phyloP scores from a whole-genome alignment of 2,113 vertebrate species.

The Tragelaphus buxtoni region DNA sequence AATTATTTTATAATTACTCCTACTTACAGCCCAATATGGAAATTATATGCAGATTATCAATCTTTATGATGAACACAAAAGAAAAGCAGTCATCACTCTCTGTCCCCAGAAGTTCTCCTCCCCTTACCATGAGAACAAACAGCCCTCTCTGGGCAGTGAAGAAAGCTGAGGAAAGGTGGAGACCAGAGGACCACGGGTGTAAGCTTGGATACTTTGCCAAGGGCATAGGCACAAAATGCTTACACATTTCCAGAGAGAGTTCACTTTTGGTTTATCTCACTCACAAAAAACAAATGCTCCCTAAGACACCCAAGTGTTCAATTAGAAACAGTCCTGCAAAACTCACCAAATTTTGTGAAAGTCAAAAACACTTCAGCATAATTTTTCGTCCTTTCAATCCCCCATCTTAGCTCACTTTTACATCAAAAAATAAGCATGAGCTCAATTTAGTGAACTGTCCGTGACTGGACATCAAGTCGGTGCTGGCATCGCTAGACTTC shows the following conservation, averaged over 20 bases:
- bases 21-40: slow-evolving; percentile 46
- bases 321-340: background rate
- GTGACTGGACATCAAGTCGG: background rate
- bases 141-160: background rate
- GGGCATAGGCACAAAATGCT: background rate
- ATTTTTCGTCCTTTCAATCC: background rate
- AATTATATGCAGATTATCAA: slow-evolving; percentile 41
- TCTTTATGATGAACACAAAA: slow-evolving; percentile 59
- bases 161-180: background rate
- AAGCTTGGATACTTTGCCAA: background rate
- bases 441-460: background rate
- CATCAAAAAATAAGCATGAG: background rate
- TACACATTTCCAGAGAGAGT: background rate
- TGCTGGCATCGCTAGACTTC: background rate
- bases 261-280: background rate
- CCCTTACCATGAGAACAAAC: background rate
- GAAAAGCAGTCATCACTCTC: slow-evolving; percentile 50
- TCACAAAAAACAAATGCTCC: background rate
- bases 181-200: background rate
- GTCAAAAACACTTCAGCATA: background rate
- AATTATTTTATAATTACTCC: slow-evolving; percentile 69
- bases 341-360: background rate
- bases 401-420: background rate
- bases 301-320: background rate
- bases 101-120: slow-evolving; percentile 19